Evolutionary conservation across 1,140 invertebrate species (phyloP).

Genomic region (Pseudomyrmex concolor): DNA sequence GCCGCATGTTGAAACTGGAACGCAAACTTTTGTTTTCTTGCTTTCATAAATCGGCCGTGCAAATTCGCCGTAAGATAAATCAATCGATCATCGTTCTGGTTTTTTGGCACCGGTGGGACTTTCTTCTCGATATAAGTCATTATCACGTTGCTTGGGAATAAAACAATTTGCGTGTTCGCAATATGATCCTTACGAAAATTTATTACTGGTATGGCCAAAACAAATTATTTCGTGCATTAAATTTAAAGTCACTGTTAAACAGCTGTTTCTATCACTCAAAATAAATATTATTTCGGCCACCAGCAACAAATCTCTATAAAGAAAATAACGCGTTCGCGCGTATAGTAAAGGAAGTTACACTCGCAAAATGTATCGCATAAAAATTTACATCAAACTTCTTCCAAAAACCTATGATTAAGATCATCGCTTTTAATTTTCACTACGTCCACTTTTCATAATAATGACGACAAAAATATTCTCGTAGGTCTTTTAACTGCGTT

Average conservation of each 20-base stretch:
- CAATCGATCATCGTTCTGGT: conserved; percentile 9
- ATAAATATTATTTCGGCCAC: no score
- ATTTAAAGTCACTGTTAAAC: no score
- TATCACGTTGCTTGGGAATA: not conserved
- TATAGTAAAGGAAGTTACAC: no score
- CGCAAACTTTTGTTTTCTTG: not conserved
- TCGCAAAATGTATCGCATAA: no score
- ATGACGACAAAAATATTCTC: conserved; percentile 9
- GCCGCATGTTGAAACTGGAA: conserved; percentile 59
- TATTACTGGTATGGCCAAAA: not conserved
- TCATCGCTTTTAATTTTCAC: not conserved
- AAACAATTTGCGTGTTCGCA: conserved; percentile 3
- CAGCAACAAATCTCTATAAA: no score
- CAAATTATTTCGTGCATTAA: not conserved
- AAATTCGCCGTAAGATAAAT: not conserved
- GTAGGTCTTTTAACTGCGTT: conserved; percentile 89
- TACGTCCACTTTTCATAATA: not conserved
- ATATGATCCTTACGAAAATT: not conserved
- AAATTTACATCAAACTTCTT: no score
- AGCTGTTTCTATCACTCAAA: no score
- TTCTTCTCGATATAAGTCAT: conserved; percentile 10
- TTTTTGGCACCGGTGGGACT: conserved; percentile 34
- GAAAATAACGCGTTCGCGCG: no score
- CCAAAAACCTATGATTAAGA: not conserved
- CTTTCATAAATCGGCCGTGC: not conserved